Base-by-base conservation (phyloP, 2,888 invertebrate species). In the Caenorhabditis sp. region DNA sequence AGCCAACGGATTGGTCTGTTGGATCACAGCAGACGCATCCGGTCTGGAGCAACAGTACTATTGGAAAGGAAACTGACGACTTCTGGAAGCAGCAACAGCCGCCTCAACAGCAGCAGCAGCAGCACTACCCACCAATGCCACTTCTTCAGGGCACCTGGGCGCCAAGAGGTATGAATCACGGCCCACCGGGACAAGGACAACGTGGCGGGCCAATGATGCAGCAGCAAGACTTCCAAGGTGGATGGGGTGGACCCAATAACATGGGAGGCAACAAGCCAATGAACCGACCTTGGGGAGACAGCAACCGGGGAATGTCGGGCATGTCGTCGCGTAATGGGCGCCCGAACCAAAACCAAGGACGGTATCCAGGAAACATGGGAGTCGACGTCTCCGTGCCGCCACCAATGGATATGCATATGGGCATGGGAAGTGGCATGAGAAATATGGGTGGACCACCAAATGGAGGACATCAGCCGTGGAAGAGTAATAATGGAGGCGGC, bases 311-410 rank as follows among this genome's bases (percentile, higher is more conserved):
- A 50, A 72, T 72, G 72, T 65, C 69, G 8, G 82, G 81, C 20
- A 78, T 76, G 74, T 47, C 69, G 35, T 82, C 58, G 20, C 70
- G 82, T 9, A 64, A 61, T 47, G 81, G 85, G 26, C 79, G 80
- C 51, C 71, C 69, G 9, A 77, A 74, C 24, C 78, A 78, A 26
- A 78, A 70, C 37, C 71, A 76, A 61, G 76, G 85, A 47, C 71
- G 84, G 18, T 86, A 80, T 47, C 70, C 72, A 9, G 56, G 69
- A 1, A 64, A 68, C 15, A 76, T 80, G 77, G 62, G 81, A 58
- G 82, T 86, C 26, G 87, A 87, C 37, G 82, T 88, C 44, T 85
- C 84, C 15, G 84, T 88, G 11, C 88, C 88, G 18, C 88, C 88
- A 22, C 88, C 88, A 22, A 85, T 88, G 71, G 88, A 88, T 51